Conservation (phyloP, 2,888 invertebrate genomes). For the Ormyrus labotus region DNA sequence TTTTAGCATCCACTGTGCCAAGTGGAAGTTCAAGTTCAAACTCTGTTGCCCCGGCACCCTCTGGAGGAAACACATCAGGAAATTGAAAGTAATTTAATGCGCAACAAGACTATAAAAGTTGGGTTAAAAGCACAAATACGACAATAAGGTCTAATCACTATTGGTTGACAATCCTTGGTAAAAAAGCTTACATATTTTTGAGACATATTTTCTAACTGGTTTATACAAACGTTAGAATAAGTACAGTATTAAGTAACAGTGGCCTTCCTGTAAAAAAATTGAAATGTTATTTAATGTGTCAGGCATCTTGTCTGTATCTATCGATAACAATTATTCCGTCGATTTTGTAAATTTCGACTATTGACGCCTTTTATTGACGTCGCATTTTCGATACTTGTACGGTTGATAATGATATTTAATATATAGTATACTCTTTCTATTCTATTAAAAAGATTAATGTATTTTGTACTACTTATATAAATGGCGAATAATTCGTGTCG, state of each 20-base stretch:
- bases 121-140: conserved; percentile 48
- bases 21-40: conserved; percentile 48
- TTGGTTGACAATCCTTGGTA: conserved; percentile 52
- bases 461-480: conserved; percentile 49
- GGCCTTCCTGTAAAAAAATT: conserved; percentile 57
- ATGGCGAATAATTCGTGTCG: conserved; percentile 17
- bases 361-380: conserved; percentile 50
- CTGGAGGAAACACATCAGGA: not conserved
- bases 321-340: conserved; percentile 40
- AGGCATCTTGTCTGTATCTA: conserved; percentile 29
- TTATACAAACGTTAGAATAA: conserved; percentile 63
- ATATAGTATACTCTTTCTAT: conserved; percentile 65
- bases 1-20: conserved; percentile 63
- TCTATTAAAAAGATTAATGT: conserved; percentile 43
- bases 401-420: conserved; percentile 65
- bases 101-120: conserved; percentile 40
- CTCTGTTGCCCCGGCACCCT: conserved; percentile 26
- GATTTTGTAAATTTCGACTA: conserved; percentile 34
- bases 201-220: conserved; percentile 53
- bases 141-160: conserved; percentile 49
- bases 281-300: conserved; percentile 39
- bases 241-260: conserved; percentile 65
- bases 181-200: conserved; percentile 56
- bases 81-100: conserved; percentile 26
- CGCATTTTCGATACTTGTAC: conserved; percentile 65